Percentiles rank a stretch among this genome's conserved stretches.
phyloP scores from a whole-genome alignment of 2,888 invertebrate species.

The Cotesia congregata region DNA sequence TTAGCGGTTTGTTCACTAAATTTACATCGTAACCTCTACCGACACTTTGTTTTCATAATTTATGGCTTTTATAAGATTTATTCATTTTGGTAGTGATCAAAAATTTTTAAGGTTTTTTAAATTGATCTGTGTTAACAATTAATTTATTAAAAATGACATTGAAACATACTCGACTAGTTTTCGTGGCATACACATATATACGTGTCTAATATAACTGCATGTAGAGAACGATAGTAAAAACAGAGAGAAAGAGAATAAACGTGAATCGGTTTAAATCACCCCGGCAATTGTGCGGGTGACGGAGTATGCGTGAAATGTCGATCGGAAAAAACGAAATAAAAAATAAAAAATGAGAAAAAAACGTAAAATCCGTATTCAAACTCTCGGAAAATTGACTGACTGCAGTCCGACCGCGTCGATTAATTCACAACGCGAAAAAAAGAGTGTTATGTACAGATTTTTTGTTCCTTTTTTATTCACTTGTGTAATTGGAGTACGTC shows the following conservation, averaged over 20 bases:
- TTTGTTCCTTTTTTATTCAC: slow-evolving; percentile 13
- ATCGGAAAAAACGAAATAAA: slow-evolving; percentile 31
- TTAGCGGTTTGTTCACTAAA: background rate
- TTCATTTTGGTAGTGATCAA: no score
- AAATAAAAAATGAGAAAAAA: slow-evolving; percentile 15
- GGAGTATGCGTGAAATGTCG: slow-evolving; percentile 38
- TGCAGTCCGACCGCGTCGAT: slow-evolving; percentile 27
- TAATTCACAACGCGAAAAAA: slow-evolving; percentile 27
- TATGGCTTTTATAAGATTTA: background rate
- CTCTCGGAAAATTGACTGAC: slow-evolving; percentile 35
- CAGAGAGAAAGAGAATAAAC: slow-evolving; percentile 27
- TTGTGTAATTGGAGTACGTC: background rate
- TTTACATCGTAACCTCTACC: background rate
- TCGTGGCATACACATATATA: background rate
- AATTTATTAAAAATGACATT: no score
- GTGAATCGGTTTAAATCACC: slow-evolving; percentile 37
- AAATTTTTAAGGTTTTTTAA: no score
- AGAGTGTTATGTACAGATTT: slow-evolving; percentile 7
- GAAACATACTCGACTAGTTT: background rate
- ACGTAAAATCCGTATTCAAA: slow-evolving; percentile 22
- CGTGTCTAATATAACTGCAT: background rate
- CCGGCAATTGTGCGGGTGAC: slow-evolving; percentile 33
- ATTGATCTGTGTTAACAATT: no score
- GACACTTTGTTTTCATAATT: background rate
- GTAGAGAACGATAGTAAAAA: background rate